Conservation (phyloP, 1,140 invertebrate genomes). For the Anastatus disparis region DNA sequence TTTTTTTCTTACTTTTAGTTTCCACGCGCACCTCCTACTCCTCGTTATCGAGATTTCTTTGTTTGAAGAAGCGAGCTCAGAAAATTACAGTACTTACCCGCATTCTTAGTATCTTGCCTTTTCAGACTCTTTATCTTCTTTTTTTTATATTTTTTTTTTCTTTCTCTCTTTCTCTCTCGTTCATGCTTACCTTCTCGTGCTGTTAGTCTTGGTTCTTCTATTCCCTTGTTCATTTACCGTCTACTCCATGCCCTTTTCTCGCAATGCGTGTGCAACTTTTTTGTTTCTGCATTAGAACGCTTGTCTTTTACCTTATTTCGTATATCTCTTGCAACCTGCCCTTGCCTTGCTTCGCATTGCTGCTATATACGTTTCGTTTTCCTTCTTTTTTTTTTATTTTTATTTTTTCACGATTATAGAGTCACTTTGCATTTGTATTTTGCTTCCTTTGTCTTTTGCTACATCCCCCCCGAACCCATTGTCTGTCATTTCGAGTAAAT, state of each 20-base stretch:
- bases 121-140: not conserved
- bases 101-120: too few relatives aligned
- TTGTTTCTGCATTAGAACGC: not conserved
- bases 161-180: not conserved
- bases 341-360: not conserved
- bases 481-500: constrained; percentile 1
- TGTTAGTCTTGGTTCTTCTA: too few relatives aligned
- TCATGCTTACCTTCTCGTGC: constrained; percentile 20
- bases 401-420: constrained; percentile 12
- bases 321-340: too few relatives aligned
- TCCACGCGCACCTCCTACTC: constrained; percentile 22
- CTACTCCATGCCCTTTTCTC: not conserved
- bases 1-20: too few relatives aligned
- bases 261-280: constrained; percentile 5
- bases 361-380: not conserved
- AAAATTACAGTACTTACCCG: constrained; percentile 19
- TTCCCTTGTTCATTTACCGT: too few relatives aligned
- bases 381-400: not conserved
- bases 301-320: too few relatives aligned
- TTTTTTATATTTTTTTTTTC: too few relatives aligned
- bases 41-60: constrained; percentile 18
- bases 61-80: constrained; percentile 6
- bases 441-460: not conserved
- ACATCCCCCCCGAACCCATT: not conserved
- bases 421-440: constrained; percentile 9